Evolutionary conservation across 1,140 invertebrate species (phyloP), one percentile per base, ranked within the genome.

Genomic region (Pomacea maculata): DNA sequence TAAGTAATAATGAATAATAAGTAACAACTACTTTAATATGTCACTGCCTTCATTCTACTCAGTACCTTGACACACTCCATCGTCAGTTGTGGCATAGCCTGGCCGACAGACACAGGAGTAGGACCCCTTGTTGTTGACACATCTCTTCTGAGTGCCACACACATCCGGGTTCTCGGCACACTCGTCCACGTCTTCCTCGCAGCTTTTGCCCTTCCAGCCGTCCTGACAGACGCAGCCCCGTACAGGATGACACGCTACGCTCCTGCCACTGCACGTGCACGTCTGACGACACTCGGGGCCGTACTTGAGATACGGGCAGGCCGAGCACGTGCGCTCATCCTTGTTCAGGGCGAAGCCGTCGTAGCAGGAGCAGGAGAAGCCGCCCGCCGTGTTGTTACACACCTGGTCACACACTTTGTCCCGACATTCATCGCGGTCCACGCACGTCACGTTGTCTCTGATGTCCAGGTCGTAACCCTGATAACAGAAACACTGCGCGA

Each of bases 181-280:
- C 75, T 85, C 86, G 71, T 86, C 79, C 29, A 86, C 61, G 54
- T 86, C 82, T 15, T 55, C 64, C 21, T 84, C 79, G 81, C 87
- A 88, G 15, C 83, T 81, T 5, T 45, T 55, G 4, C 85, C 86
- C 0, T 67, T 78, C 86, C 86, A 87, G 8, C 86, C 86, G 12
- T 21, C 52, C 21, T 83, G 77, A 76, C 86, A 87, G 5, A 74
- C 8, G 55, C 86, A 87, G 21, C 86, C 86, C 10, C 15, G 19
- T 0, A 65, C 54, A 6, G 74, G 75, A 65, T 84, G n/a, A 83
- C 86, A 86, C 0, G 7, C 65, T 0, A 34, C 29, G 17, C 65
- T 80, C 4, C 74, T 25, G 25, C 25, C 25, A 25, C 25, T 25
- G 25, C 25, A 25, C 25, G 25, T 25, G 25, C 25, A 25, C 25